Base-by-base conservation (phyloP, 2,888 invertebrate genomes). In the Girardia tigrina region DNA sequence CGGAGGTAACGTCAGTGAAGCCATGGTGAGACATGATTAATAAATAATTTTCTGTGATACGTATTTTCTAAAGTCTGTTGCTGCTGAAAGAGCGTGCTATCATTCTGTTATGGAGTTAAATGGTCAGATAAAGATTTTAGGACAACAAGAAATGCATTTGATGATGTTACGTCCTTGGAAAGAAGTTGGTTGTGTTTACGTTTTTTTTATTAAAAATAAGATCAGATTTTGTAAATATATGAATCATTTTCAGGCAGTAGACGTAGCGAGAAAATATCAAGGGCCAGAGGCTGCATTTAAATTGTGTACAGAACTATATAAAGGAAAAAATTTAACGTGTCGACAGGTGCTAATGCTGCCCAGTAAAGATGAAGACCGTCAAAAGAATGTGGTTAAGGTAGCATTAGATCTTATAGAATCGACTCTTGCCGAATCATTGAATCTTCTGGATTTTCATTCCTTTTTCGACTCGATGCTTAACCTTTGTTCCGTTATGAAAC, bases 1-100 rank as follows among this genome's bases (percentile, higher is more conserved):
- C 0, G 97, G 97, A 4, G 94, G 95, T 0, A 92, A 93, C 82
- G 97, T 90, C 78, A 89, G 89, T 82, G 87, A 88, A 83, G 90
- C 90, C 14, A 87, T 91, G 88, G 87, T 87, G 81, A 82, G 83
- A 75, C 42, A 79, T 29, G 79, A 80, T 12, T n/a, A 28, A 29
- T n/a, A n/a, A 42, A n/a, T n/a, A 42, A 4, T n/a, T 28, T 76
- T 69, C 74, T 70, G 72, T 76, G 78, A 73, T 28, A n/a, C 4
- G 23, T 56, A 8, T n/a, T 56, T 56, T 36, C 80, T 80, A 0
- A 78, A 87, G 87, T 89, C 90, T 0, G 84, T 88, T 78, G 89
- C 89, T 74, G 90, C 89, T 8, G 89, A 90, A 83, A 85, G 88
- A 78, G 90, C 90, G 0, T 90, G 90, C 81, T 90, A 90, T 81